These are phyloP conservation scores for Ophonus ardosiacus DNA, from an alignment of 2,888 invertebrate species.

Conservation along the genomic window DNA sequence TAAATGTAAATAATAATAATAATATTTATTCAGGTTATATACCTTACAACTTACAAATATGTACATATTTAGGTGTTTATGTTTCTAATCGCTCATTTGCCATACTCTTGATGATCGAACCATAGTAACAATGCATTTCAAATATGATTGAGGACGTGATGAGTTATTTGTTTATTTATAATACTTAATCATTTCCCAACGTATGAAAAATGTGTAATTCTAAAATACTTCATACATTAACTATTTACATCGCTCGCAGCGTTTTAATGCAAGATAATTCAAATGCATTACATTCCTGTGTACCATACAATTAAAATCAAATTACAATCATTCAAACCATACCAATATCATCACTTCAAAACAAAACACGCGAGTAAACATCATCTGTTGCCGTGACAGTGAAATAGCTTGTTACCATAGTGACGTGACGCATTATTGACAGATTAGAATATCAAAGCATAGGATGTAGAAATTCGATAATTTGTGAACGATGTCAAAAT, in stretches of 20 bases:
- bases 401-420: constrained; percentile 3
- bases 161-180: too few relatives aligned
- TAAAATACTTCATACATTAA: neutral
- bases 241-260: neutral
- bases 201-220: neutral
- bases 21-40: too few relatives aligned
- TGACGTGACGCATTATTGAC: constrained; percentile 16
- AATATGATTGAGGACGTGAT: too few relatives aligned
- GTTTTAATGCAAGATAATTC: neutral
- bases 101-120: too few relatives aligned
- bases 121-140: too few relatives aligned
- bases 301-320: constrained; percentile 25
- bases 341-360: constrained; percentile 17
- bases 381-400: constrained; percentile 7
- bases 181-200: too few relatives aligned
- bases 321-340: constrained; percentile 9
- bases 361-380: constrained; percentile 14
- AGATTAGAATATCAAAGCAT: constrained; percentile 26
- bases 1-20: too few relatives aligned
- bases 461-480: constrained; percentile 26
- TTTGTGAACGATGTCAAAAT: constrained; percentile 45
- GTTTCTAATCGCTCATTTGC: too few relatives aligned
- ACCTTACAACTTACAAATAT: too few relatives aligned
- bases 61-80: too few relatives aligned
- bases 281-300: neutral